Percentiles rank a stretch among this genome's conserved stretches.
Evolutionary conservation across 2,888 invertebrate species (phyloP).

Genomic region (Cheilosia vernalis): DNA sequence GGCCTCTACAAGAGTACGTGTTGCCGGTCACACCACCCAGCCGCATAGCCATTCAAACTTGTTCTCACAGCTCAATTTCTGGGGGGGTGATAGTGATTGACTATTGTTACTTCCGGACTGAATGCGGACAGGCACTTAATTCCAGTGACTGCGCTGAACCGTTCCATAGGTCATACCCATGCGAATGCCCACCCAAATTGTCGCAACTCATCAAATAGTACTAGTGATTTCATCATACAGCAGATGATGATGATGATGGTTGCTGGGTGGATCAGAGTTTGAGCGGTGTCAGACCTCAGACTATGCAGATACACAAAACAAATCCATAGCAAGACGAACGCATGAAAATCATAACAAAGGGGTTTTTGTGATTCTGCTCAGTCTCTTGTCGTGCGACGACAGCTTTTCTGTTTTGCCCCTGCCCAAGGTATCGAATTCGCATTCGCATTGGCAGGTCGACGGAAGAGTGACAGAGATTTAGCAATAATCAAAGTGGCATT

Average conservation of each 20-base stretch:
- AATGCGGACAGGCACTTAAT: constrained; percentile 50
- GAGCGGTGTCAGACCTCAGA: not conserved
- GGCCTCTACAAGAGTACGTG: not conserved
- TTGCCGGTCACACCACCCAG: constrained; percentile 30
- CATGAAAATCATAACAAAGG: constrained; percentile 40
- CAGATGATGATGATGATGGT: constrained; percentile 4
- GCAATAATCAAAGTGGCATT: constrained; percentile 55
- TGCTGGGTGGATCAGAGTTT: not conserved
- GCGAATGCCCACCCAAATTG: constrained; percentile 16
- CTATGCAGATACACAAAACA: constrained; percentile 15
- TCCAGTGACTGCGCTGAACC: constrained; percentile 36
- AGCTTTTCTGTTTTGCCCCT: not conserved
- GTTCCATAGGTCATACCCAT: constrained; percentile 26
- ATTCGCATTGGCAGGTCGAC: constrained; percentile 27
- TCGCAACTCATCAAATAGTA: constrained; percentile 6
- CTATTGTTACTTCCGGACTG: constrained; percentile 63
- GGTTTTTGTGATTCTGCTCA: constrained; percentile 43
- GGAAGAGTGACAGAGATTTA: constrained; percentile 47
- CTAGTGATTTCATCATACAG: constrained; percentile 33
- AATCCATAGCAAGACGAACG: constrained; percentile 35
- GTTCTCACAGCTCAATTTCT: constrained; percentile 60
- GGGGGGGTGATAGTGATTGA: constrained; percentile 54
- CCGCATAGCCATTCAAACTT: constrained; percentile 14
- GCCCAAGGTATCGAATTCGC: constrained; percentile 9
- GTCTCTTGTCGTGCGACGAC: not conserved